Conservation (phyloP, 2,113 vertebrate genomes). For the Dryoscopus gambensis region DNA sequence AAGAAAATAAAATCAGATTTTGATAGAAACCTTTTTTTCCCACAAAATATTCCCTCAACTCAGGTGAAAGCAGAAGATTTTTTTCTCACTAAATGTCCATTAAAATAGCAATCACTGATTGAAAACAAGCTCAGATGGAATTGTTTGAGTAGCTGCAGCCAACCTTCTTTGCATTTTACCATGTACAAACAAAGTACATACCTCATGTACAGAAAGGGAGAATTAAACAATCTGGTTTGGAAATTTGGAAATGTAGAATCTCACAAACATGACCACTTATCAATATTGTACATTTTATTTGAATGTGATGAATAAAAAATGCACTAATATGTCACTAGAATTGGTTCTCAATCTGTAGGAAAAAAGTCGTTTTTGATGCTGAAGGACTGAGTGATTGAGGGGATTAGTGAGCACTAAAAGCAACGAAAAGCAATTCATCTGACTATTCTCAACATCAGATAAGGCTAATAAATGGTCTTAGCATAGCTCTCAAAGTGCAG, state of each 20-base stretch:
- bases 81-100: background rate
- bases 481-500: background rate
- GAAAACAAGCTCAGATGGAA: background rate
- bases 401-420: background rate
- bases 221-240: background rate
- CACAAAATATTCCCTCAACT: background rate
- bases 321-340: background rate
- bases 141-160: background rate
- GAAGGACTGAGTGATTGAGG: background rate
- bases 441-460: background rate
- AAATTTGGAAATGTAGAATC: background rate
- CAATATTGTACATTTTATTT: background rate
- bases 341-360: background rate
- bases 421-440: background rate
- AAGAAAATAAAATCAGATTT: background rate
- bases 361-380: background rate
- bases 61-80: background rate
- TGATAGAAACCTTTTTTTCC: background rate
- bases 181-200: fast-evolving
- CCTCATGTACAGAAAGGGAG: background rate
- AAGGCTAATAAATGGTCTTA: background rate
- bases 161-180: background rate
- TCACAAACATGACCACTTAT: background rate
- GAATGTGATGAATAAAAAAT: background rate
- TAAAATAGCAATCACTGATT: background rate